Conservation (phyloP, 2,888 invertebrate genomes). For the Epirrhoe alternata region DNA sequence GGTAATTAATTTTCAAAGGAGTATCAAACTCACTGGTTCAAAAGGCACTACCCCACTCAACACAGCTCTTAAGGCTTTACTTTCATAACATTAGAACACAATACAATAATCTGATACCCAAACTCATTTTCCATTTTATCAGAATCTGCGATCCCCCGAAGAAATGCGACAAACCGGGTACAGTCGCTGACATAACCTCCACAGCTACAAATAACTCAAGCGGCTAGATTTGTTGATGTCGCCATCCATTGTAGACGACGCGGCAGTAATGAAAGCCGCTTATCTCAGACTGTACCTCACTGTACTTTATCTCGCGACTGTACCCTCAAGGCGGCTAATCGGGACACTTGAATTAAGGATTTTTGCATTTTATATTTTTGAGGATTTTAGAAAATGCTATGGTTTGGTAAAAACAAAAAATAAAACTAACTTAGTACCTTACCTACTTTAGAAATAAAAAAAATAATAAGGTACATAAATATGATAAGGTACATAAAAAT, state of each 20-base stretch:
- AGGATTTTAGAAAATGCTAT: neutral
- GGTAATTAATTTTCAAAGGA: no score
- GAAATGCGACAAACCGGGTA: slow-evolving; percentile 46
- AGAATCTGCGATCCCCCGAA: slow-evolving; percentile 1
- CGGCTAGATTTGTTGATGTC: slow-evolving; percentile 69
- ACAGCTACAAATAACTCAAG: slow-evolving; percentile 71
- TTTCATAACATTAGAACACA: neutral
- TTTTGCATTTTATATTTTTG: slow-evolving; percentile 41
- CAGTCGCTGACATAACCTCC: slow-evolving; percentile 60
- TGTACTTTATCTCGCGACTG: slow-evolving; percentile 60
- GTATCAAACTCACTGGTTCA: no score
- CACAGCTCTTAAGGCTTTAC: no score
- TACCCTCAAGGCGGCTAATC: slow-evolving; percentile 60
- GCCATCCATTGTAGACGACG: slow-evolving; percentile 72
- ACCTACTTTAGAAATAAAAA: no score
- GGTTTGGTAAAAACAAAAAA: no score
- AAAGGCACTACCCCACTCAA: no score
- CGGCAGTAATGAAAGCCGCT: slow-evolving; percentile 74
- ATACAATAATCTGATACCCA: neutral
- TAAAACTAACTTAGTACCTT: no score
- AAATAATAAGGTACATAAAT: no score
- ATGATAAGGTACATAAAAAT: no score
- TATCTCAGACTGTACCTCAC: slow-evolving; percentile 70
- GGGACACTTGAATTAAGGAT: slow-evolving; percentile 44
- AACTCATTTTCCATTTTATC: neutral